phyloP scores from a whole-genome alignment of 2,797 vertebrate species.

The Helarctos malayanus region DNA sequence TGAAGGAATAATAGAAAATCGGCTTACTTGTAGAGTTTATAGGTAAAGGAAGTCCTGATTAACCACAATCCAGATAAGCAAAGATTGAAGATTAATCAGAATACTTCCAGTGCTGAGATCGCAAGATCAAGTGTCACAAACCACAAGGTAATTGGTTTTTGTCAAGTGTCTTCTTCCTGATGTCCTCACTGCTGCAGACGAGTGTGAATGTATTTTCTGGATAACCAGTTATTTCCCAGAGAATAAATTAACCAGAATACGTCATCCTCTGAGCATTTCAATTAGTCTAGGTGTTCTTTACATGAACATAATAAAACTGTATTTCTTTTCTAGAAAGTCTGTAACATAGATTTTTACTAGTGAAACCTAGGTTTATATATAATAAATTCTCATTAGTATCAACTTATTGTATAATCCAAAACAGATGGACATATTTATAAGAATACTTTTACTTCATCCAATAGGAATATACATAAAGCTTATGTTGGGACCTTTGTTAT shows the following conservation, averaged over 20 bases:
- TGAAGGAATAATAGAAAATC: slow-evolving; percentile 33
- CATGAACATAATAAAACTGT: slow-evolving; percentile 2
- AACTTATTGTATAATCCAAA: slow-evolving; percentile 55
- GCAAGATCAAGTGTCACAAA: background rate
- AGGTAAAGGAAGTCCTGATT: background rate
- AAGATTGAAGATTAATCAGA: slow-evolving; percentile 31
- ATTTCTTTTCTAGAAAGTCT: slow-evolving; percentile 45
- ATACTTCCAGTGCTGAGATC: slow-evolving; percentile 10
- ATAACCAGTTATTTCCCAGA: slow-evolving; percentile 60
- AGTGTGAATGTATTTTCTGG: background rate
- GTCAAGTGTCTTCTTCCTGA: slow-evolving; percentile 1
- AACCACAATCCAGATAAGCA: slow-evolving; percentile 21
- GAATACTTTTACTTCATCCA: background rate
- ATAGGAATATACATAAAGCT: slow-evolving; percentile 35
- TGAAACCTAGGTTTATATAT: slow-evolving; percentile 20
- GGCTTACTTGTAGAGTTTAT: background rate
- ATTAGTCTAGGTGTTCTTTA: slow-evolving; percentile 50
- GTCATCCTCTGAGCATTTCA: slow-evolving; percentile 64
- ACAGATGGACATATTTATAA: slow-evolving; percentile 22
- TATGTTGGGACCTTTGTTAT: background rate
- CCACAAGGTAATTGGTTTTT: slow-evolving; percentile 1
- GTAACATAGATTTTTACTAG: slow-evolving; percentile 28
- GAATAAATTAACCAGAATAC: slow-evolving; percentile 52
- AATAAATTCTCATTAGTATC: slow-evolving; percentile 57
- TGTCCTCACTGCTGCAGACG: background rate